Evolutionary conservation across 2,888 invertebrate species (phyloP).

Genomic region (Nebria salina): DNA sequence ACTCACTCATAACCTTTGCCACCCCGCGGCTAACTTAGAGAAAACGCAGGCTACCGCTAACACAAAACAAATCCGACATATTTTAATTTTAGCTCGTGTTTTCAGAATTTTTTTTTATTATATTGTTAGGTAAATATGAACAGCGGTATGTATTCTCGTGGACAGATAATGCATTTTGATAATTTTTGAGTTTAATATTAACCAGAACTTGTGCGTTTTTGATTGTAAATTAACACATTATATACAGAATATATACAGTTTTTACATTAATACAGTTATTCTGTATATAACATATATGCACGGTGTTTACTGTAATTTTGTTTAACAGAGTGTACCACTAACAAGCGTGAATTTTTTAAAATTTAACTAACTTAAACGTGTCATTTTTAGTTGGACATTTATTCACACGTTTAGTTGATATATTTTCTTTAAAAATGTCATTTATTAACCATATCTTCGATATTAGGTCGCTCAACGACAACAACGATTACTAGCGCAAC

Average conservation of each 20-base stretch:
- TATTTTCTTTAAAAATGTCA: slow-evolving; percentile 52
- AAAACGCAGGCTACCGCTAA: background rate
- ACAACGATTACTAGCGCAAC: slow-evolving; percentile 68
- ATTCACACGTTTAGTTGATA: slow-evolving; percentile 57
- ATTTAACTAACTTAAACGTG: slow-evolving; percentile 23
- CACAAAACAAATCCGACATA: background rate
- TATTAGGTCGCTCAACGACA: slow-evolving; percentile 74
- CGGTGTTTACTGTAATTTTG: slow-evolving; percentile 16
- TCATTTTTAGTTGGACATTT: slow-evolving; percentile 40
- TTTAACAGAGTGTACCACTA: slow-evolving; percentile 9
- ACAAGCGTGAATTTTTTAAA: slow-evolving; percentile 55
- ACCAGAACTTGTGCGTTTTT: background rate
- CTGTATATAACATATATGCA: background rate
- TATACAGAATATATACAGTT: background rate
- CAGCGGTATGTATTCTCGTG: slow-evolving; percentile 1
- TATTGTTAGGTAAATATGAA: background rate
- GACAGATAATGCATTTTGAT: slow-evolving; percentile 1
- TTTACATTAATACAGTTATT: background rate
- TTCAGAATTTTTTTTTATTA: background rate
- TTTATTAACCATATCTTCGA: slow-evolving; percentile 13
- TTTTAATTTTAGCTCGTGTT: background rate
- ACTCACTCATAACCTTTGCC: background rate
- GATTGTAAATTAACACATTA: background rate
- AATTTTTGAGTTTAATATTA: background rate
- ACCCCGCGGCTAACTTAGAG: slow-evolving; percentile 11